Conservation (phyloP, 2,113 vertebrate species). For the Bubalus kerabau region DNA sequence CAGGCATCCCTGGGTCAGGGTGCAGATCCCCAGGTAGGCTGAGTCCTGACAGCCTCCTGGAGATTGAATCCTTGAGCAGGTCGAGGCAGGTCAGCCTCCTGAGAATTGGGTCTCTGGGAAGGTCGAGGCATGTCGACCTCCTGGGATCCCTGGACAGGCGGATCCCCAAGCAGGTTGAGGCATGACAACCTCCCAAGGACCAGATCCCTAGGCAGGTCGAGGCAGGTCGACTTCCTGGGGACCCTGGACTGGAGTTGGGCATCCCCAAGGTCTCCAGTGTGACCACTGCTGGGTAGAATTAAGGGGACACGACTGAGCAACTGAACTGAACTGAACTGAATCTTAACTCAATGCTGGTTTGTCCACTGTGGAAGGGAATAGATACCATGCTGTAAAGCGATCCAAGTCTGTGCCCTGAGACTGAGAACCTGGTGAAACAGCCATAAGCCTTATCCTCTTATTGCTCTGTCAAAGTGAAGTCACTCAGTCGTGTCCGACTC, state of each 20-base stretch:
- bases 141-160: not conserved
- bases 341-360: not conserved
- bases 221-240: not conserved
- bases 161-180: not conserved
- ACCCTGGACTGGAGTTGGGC: not conserved
- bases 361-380: not conserved
- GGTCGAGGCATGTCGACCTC: not conserved
- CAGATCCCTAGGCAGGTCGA: not conserved
- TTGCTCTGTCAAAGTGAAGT: not conserved
- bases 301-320: not conserved
- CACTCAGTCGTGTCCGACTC: too few species aligned
- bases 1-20: not conserved
- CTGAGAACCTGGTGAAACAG: not conserved
- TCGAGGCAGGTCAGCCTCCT: fast-evolving
- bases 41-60: not conserved
- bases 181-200: not conserved
- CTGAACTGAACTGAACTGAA: not conserved
- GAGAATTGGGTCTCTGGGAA: not conserved
- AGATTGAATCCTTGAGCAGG: fast-evolving
- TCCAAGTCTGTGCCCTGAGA: not conserved
- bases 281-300: not conserved
- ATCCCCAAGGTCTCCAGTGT: not conserved
- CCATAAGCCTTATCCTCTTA: not conserved
- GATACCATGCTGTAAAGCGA: not conserved
- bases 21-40: not conserved